Evolutionary conservation across 2,113 vertebrate genomes (phyloP), one percentile per base, ranked within the genome.

Genomic region (Lophotis ruficrista): DNA sequence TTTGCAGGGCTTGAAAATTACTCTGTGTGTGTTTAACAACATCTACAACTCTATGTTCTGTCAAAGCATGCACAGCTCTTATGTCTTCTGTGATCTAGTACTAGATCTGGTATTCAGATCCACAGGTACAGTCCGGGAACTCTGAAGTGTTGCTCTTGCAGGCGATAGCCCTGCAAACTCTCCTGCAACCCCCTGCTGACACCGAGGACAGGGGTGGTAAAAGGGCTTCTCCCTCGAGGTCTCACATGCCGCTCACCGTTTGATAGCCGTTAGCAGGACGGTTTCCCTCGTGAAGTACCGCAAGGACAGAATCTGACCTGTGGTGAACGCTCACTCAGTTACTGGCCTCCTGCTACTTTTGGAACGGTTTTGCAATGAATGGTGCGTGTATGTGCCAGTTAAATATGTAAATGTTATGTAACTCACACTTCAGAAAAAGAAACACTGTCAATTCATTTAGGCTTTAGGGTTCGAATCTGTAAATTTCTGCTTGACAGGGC

Each of bases 241-340:
- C 14, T 17, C 21, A 24, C 18, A 3, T 0, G 3, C 53, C 13
- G 31, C 48, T 72, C 6, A 0, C 25, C 28, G 2, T 14, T 1
- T 7, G 4, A 23, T 38, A 65, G 18, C 48, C 6, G 18, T 7
- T 62, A 13, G 5, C 43, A 4, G n/a, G 16, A 37, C 0, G 11
- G 43, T 30, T 85, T 77, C n/a, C 33, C 33, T 37, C 3, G 2
- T 4, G 3, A 68, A 66, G 23, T 4, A 31, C 8, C 2, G 0
- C 19, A 53, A 6, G 35, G 79, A 37, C 61, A 43, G 60, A 30
- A 13, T 21, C 23, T 35, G 48, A 56, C 27, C 47, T 1, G 3
- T 4, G 5, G 25, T 45, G 41, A 94, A 76, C 31, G 28, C 51
- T 57, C 18, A 5, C 35, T 61, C 64, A 2, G 16, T 92, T 62